Evolutionary conservation across 2,113 vertebrate species (phyloP).

Genomic region (Passer domesticus): DNA sequence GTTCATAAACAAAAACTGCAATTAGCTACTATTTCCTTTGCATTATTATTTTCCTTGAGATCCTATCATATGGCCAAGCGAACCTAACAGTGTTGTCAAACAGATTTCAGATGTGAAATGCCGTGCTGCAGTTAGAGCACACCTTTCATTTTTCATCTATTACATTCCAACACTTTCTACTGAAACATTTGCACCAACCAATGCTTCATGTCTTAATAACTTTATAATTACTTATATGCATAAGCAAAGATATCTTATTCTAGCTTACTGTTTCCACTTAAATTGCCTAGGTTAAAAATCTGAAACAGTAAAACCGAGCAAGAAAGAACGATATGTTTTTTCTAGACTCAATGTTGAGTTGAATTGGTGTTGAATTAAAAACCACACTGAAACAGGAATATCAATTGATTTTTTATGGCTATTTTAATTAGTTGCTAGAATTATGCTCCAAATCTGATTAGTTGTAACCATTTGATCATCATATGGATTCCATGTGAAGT

Average conservation of each 20-base stretch:
- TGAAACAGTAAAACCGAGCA: not conserved
- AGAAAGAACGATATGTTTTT: not conserved
- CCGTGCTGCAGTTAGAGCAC: not conserved
- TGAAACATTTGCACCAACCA: not conserved
- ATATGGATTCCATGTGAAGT: not conserved
- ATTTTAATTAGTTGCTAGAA: not conserved
- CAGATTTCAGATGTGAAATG: not conserved
- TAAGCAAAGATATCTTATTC: not conserved
- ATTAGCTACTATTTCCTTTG: conserved; percentile 39
- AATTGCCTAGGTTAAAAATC: not conserved
- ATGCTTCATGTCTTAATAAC: not conserved
- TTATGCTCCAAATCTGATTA: not conserved
- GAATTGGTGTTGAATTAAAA: not conserved
- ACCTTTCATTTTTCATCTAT: not conserved
- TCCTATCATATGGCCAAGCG: not conserved
- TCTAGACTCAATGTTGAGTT: not conserved
- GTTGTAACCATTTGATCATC: not conserved
- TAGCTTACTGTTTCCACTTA: not conserved
- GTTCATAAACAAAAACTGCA: conserved; percentile 61
- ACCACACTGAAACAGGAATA: not conserved
- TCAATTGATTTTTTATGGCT: not conserved
- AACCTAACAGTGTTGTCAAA: not conserved
- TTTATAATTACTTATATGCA: not conserved
- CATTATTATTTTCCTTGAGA: conserved; percentile 2
- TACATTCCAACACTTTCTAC: not conserved